Percentiles rank a stretch among this genome's conserved stretches.
phyloP scores from a whole-genome alignment of 2,888 invertebrate species.

The Thecocarcelia acutangulata region DNA sequence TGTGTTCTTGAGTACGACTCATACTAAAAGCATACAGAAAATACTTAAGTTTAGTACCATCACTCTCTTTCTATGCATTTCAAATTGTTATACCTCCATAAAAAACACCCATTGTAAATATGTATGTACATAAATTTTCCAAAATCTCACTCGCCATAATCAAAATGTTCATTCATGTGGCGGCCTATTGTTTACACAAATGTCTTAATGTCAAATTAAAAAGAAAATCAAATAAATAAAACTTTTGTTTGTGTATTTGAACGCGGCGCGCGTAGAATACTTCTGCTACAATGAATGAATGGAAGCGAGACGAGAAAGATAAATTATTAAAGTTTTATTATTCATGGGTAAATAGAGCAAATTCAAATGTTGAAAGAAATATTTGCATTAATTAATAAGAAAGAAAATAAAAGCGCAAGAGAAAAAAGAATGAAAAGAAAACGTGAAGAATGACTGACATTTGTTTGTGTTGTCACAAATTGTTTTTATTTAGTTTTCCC shows the following conservation, averaged over 20 bases:
- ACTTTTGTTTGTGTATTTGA: background rate
- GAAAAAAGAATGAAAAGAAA: background rate
- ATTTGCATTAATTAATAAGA: slow-evolving; percentile 39
- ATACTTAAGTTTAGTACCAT: too few species aligned
- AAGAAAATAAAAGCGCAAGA: background rate
- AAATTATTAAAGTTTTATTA: slow-evolving; percentile 20
- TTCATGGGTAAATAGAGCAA: slow-evolving; percentile 1
- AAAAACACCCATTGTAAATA: too few species aligned
- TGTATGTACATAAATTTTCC: background rate
- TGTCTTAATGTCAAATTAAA: too few species aligned
- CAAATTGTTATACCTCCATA: too few species aligned
- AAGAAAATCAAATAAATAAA: too few species aligned
- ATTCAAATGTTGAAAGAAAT: slow-evolving; percentile 9
- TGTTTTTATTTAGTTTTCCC: too few species aligned
- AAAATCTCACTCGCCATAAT: background rate
- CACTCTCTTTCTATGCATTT: too few species aligned
- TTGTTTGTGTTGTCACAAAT: background rate
- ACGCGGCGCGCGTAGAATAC: too few species aligned
- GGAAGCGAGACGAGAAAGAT: slow-evolving; percentile 1
- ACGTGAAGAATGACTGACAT: slow-evolving; percentile 7
- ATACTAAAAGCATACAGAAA: too few species aligned
- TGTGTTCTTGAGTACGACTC: too few species aligned
- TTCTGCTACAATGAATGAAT: background rate
- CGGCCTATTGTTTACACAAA: background rate
- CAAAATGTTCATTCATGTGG: background rate